Conservation (phyloP, 1,140 invertebrate genomes). For the Trypoxylus dichotomus region DNA sequence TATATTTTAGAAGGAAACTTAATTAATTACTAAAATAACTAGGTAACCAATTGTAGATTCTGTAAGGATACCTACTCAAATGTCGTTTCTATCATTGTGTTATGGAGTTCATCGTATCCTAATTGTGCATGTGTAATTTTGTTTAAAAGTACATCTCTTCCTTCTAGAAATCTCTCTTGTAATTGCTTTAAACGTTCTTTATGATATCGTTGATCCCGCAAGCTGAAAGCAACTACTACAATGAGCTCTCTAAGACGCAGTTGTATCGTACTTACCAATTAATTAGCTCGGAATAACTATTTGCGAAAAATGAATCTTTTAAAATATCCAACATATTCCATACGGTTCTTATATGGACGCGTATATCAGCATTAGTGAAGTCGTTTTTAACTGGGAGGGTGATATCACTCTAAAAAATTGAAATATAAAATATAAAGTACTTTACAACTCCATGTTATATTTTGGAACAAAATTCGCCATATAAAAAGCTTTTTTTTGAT, state of each 20-base stretch:
- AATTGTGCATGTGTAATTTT: constrained; percentile 59
- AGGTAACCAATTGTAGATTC: too few species aligned
- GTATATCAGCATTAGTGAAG: constrained; percentile 49
- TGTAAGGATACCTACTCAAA: constrained; percentile 49
- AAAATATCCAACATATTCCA: constrained; percentile 59
- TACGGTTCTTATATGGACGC: constrained; percentile 55
- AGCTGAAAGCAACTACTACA: constrained; percentile 48
- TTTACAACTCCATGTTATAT: too few species aligned
- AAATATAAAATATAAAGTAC: not conserved
- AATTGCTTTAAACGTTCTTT: constrained; percentile 56
- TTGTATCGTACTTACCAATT: constrained; percentile 51
- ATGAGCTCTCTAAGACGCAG: not conserved
- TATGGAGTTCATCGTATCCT: constrained; percentile 58
- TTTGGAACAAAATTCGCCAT: too few species aligned
- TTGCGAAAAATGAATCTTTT: constrained; percentile 54
- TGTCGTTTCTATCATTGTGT: constrained; percentile 60
- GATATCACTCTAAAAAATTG: constrained; percentile 52
- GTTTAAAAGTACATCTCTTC: constrained; percentile 56
- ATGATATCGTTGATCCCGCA: constrained; percentile 61
- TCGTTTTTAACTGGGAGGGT: constrained; percentile 43
- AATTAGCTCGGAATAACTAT: constrained; percentile 54
- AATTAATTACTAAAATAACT: too few species aligned
- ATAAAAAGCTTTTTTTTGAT: too few species aligned
- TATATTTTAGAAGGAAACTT: too few species aligned
- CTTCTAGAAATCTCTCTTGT: constrained; percentile 55